These are phyloP conservation scores for Cosmopolites sordidus DNA, from an alignment of 2,888 invertebrate species.

Conservation along the genomic window DNA sequence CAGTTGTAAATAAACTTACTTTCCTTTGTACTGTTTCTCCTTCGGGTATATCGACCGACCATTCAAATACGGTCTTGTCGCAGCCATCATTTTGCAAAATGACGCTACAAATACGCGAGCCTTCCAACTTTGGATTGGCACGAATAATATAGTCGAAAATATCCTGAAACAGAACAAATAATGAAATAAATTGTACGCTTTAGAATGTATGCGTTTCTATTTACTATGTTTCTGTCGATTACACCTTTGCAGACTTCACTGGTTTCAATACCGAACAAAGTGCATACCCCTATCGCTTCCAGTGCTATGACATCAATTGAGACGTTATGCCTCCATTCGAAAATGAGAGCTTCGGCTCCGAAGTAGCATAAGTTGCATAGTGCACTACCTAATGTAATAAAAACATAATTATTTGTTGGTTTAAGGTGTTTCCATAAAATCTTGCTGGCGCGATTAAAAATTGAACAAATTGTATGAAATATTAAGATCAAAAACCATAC, in stretches of 20 bases:
- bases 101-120: conserved; percentile 26
- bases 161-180: conserved; percentile 22
- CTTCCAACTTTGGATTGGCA: conserved; percentile 12
- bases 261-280: conserved; percentile 17
- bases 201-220: neutral
- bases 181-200: neutral
- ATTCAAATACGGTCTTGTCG: conserved; percentile 24
- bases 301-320: conserved; percentile 14
- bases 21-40: conserved; percentile 15
- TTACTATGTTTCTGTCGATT: conserved; percentile 18
- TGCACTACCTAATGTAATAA: too few species aligned
- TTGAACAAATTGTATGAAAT: too few species aligned
- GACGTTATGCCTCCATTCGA: conserved; percentile 5
- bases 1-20: conserved; percentile 11
- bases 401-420: too few species aligned
- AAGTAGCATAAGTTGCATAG: conserved; percentile 13
- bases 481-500: too few species aligned
- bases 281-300: conserved; percentile 15
- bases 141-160: conserved; percentile 24
- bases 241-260: conserved; percentile 16
- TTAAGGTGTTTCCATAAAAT: too few species aligned
- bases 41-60: conserved; percentile 28
- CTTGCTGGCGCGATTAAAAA: too few species aligned
- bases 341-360: conserved; percentile 9
- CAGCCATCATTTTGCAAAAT: conserved; percentile 25